A percentile compares a stretch with the other conserved stretches of the same genome.
Conservation (phyloP, 2,888 invertebrate genomes). For the Hartigia nigra region DNA sequence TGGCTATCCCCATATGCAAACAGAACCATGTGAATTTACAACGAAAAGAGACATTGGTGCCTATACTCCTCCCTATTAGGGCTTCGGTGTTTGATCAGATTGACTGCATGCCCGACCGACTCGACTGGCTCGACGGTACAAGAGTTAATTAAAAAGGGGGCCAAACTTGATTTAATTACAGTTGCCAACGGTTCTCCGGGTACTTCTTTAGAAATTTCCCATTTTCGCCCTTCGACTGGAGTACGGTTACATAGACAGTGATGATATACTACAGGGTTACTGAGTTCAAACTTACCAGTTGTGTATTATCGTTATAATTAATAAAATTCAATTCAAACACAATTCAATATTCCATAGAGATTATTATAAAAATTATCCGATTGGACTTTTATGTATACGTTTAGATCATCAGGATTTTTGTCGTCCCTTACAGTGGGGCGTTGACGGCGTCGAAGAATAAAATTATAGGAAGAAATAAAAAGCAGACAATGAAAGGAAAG, state of each 20-base stretch:
- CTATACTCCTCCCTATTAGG: constrained; percentile 31
- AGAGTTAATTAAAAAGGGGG: constrained; percentile 58
- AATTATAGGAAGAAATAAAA: constrained; percentile 5
- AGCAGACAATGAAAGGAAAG: background rate
- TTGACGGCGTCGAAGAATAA: background rate
- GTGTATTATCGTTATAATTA: background rate
- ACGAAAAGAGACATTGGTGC: constrained; percentile 21
- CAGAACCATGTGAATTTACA: constrained; percentile 31
- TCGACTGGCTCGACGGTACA: constrained; percentile 22
- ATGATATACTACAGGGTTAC: background rate
- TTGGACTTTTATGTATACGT: background rate
- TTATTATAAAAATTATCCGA: background rate
- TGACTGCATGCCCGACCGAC: constrained; percentile 37
- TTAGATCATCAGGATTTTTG: too few relatives aligned
- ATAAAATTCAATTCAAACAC: background rate
- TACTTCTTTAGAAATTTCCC: background rate
- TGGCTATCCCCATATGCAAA: constrained; percentile 28
- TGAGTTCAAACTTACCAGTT: background rate
- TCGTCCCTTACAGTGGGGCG: background rate
- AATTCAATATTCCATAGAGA: background rate
- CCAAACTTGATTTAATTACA: constrained; percentile 51
- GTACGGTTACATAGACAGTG: background rate
- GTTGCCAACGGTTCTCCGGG: constrained; percentile 10
- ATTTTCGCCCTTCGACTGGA: background rate
- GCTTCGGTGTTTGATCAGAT: constrained; percentile 50